Conservation (phyloP, 2,113 vertebrate species). For the Riparia riparia region DNA sequence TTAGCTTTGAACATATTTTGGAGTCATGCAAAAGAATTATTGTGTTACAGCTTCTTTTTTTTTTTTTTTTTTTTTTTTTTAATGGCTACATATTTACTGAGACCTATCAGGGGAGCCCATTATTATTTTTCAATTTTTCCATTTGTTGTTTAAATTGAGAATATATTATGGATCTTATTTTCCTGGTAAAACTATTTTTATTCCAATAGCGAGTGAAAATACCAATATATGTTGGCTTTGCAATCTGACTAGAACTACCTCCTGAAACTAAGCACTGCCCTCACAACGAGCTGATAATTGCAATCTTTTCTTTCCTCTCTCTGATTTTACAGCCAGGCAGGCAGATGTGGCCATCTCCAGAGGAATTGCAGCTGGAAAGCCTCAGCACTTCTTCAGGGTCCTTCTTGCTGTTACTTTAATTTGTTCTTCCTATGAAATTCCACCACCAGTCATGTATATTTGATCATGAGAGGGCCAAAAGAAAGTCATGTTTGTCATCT, state of each 20-base stretch:
- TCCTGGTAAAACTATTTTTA: background rate
- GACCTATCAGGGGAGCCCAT: background rate
- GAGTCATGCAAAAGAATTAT: background rate
- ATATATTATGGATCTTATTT: background rate
- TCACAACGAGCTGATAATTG: background rate
- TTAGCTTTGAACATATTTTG: background rate
- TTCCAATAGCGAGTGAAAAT: background rate
- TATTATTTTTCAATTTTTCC: background rate
- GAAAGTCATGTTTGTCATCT: background rate
- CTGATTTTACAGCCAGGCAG: background rate
- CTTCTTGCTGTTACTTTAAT: background rate
- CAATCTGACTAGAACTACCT: background rate
- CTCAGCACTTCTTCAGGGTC: background rate
- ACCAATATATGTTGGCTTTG: background rate
- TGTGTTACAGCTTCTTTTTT: background rate
- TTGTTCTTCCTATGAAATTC: background rate
- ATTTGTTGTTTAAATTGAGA: background rate
- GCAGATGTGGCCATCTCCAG: background rate
- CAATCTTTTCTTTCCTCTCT: background rate
- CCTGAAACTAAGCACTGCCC: background rate
- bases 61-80: background rate
- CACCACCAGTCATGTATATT: background rate
- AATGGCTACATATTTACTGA: background rate
- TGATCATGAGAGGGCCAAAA: background rate
- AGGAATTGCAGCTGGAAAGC: background rate